These are phyloP conservation scores for Agriotes lineatus DNA, from an alignment of 2,888 invertebrate species.

Conservation along the genomic window DNA sequence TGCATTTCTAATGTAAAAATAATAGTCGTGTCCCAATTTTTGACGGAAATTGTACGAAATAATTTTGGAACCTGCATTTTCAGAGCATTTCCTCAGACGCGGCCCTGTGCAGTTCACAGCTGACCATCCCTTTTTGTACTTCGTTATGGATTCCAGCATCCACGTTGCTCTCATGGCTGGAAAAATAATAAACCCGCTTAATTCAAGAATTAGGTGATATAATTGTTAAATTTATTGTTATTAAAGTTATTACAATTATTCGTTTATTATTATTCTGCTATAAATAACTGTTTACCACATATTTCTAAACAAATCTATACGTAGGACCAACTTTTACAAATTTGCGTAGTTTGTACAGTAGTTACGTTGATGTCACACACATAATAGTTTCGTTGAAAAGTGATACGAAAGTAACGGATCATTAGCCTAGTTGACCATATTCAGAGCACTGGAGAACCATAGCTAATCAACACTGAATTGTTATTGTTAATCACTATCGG, in stretches of 20 bases:
- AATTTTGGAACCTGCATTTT: constrained; percentile 13
- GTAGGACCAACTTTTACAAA: too few relatives aligned
- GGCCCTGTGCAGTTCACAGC: constrained; percentile 79
- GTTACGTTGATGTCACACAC: too few relatives aligned
- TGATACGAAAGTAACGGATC: too few relatives aligned
- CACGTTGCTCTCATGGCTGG: constrained; percentile 86
- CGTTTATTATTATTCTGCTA: not conserved
- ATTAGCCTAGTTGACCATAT: too few relatives aligned
- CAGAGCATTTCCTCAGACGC: constrained; percentile 65
- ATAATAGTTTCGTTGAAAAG: too few relatives aligned
- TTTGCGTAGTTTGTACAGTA: too few relatives aligned
- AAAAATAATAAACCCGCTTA: constrained; percentile 85
- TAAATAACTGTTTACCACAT: too few relatives aligned
- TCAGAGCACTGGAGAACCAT: too few relatives aligned
- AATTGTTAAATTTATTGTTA: not conserved
- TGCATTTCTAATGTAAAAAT: constrained; percentile 25
- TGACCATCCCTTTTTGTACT: constrained; percentile 87
- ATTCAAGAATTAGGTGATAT: constrained; percentile 80
- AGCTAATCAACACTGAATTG: too few relatives aligned
- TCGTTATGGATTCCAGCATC: constrained; percentile 85
- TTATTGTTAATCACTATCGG: too few relatives aligned
- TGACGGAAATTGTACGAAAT: constrained; percentile 8
- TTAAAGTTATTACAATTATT: not conserved
- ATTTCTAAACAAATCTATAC: too few relatives aligned
- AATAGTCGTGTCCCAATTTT: constrained; percentile 25